Conservation (phyloP, 2,113 vertebrate genomes). For the Oreocharis arfaki region DNA sequence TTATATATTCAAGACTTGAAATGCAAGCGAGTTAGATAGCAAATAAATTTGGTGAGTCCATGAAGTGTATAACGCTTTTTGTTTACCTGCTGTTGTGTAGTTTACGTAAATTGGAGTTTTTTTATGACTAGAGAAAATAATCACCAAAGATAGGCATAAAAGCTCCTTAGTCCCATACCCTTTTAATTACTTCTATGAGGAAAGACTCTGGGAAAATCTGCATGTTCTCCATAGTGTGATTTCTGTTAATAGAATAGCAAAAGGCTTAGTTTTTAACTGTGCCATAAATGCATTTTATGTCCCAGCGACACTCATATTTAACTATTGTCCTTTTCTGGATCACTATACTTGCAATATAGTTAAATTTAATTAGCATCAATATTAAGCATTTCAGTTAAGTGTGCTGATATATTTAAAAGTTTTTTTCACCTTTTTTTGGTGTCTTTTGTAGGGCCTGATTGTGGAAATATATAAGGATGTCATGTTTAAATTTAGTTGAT, state of each 20-base stretch:
- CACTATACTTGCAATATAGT: not conserved
- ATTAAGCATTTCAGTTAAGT: not conserved
- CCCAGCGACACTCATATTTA: not conserved
- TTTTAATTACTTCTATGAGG: not conserved
- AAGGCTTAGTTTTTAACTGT: not conserved
- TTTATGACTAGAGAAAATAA: not conserved
- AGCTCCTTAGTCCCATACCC: not conserved
- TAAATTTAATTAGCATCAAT: not conserved
- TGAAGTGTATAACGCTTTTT: not conserved
- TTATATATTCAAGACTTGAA: not conserved
- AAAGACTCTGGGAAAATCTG: not conserved
- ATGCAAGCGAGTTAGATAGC: not conserved
- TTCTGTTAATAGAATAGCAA: not conserved
- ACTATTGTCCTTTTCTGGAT: not conserved
- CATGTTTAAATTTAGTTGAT: not conserved
- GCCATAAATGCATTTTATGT: not conserved
- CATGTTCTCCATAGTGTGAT: not conserved
- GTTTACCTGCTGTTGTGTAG: not conserved
- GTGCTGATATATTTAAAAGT: not conserved
- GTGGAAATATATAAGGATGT: not conserved
- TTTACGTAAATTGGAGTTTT: not conserved
- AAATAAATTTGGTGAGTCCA: not conserved
- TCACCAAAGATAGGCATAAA: not conserved
- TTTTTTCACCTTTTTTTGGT: not conserved
- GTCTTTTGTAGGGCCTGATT: not conserved